Conservation (phyloP, 35 echinoderm and acorn worm genomes). For the Diadema setosum region DNA sequence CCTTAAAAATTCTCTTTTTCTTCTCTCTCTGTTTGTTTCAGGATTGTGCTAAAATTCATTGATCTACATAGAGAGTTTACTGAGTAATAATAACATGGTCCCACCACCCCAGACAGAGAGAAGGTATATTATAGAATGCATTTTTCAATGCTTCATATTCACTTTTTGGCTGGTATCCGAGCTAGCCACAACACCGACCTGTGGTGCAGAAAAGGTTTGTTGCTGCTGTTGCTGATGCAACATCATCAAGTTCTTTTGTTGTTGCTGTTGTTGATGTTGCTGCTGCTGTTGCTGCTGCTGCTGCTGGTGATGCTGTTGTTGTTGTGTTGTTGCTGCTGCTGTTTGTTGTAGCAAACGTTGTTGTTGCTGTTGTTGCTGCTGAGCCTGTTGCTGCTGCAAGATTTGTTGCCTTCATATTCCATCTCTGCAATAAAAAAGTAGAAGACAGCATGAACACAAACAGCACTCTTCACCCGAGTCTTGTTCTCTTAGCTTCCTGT, state of each 20-base stretch:
- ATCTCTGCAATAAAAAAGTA: not conserved
- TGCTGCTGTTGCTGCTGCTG: constrained; percentile 55
- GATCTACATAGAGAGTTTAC: not conserved
- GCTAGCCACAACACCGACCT: constrained; percentile 38
- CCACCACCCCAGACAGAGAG: not conserved
- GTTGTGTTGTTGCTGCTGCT: too few species aligned
- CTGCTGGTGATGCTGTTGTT: constrained; percentile 19
- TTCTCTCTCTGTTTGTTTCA: not conserved
- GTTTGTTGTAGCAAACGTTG: not conserved
- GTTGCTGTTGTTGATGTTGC: constrained; percentile 22
- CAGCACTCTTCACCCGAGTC: not conserved
- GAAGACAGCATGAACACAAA: not conserved
- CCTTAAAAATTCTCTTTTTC: not conserved
- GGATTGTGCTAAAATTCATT: not conserved
- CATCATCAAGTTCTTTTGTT: constrained; percentile 89
- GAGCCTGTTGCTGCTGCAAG: constrained; percentile 7
- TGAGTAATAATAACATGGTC: not conserved
- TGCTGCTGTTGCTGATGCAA: constrained; percentile 79
- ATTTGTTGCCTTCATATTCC: constrained; percentile 4
- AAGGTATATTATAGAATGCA: not conserved
- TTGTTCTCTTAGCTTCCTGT: not conserved
- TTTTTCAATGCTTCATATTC: not conserved
- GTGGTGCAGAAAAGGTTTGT: constrained; percentile 84
- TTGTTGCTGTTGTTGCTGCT: not conserved
- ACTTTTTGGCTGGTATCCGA: constrained; percentile 5